A percentile compares a stretch with the other conserved stretches of the same genome.
These are phyloP conservation scores for Vulpes vulpes DNA, from an alignment of 2,113 vertebrate species.

Conservation along the genomic window DNA sequence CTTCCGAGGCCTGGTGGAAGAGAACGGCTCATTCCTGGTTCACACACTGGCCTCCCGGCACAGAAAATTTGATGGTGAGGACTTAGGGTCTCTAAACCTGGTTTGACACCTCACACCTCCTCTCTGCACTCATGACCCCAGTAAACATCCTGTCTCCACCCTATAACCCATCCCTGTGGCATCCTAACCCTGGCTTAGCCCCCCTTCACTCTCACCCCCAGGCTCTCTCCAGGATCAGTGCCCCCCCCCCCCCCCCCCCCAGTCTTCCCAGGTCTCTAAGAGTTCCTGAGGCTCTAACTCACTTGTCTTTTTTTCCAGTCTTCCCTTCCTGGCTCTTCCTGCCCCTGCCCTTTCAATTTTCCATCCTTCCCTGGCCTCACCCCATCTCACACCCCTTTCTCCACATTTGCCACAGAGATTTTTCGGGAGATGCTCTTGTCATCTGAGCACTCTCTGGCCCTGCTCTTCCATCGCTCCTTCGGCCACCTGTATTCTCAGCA, in stretches of 20 bases:
- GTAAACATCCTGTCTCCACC: background rate
- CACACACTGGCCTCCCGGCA: constrained; percentile 92
- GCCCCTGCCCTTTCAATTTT: constrained; percentile 14
- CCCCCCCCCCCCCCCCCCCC: no score
- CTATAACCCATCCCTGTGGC: background rate
- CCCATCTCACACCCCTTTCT: constrained; percentile 42
- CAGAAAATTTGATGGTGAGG: constrained; percentile 92
- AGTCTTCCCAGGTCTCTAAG: background rate
- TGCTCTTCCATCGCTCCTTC: constrained; percentile 94
- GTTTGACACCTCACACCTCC: background rate
- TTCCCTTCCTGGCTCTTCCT: background rate
- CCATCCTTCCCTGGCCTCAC: constrained; percentile 3
- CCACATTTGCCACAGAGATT: constrained; percentile 88
- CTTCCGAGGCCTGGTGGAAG: constrained; percentile 90
- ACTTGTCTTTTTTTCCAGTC: constrained; percentile 46
- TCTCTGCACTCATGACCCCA: constrained; percentile 8
- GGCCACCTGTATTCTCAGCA: constrained; percentile 93
- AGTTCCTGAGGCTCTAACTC: constrained; percentile 58
- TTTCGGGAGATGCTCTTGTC: constrained; percentile 93
- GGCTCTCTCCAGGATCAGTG: background rate
- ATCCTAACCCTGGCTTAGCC: background rate
- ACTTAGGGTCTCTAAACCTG: background rate
- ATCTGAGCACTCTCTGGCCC: constrained; percentile 92
- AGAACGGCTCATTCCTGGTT: constrained; percentile 91
- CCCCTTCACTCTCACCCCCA: background rate